These are phyloP conservation scores for human DNA, from an alignment of 2,113 vertebrate genomes.

Conservation along the genomic window GRCh38 chr3:107746001-107746500, in stretches of 20 bases:
- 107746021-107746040: background rate
- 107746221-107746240: background rate
- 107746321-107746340: background rate
- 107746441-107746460: background rate
- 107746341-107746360: background rate
- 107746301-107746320: background rate
- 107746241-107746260: background rate
- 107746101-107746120: background rate
- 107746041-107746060: background rate
- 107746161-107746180: background rate
- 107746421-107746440: conserved; percentile 17
- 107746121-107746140: background rate
- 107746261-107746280: background rate
- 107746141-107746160: background rate
- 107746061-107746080: background rate
- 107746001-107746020: background rate
- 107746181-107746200: background rate
- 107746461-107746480: conserved; percentile 37
- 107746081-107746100: background rate
- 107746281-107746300: background rate
- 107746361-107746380: background rate
- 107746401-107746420: conserved; percentile 31
- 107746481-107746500: background rate
- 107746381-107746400: background rate
- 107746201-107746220: background rate